These are phyloP conservation scores for Lacerta agilis DNA, from an alignment of 2,797 vertebrate species.

Conservation along the genomic window DNA sequence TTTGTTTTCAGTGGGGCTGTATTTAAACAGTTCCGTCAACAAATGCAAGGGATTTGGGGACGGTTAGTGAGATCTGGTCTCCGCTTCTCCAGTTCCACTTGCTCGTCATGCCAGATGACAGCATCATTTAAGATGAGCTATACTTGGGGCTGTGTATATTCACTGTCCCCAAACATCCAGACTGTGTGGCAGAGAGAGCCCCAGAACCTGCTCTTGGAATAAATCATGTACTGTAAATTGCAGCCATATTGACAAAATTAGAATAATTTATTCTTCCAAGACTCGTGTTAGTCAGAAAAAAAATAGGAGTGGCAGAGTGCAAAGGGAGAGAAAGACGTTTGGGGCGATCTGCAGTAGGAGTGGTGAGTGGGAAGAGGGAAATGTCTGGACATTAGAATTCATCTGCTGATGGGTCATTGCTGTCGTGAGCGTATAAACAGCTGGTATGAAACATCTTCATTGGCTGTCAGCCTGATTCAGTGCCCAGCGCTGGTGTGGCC, in stretches of 20 bases:
- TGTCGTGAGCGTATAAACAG: not conserved
- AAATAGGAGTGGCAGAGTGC: not conserved
- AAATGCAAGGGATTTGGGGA: not conserved
- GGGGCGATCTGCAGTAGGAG: not conserved
- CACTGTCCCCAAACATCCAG: not conserved
- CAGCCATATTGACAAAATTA: not conserved
- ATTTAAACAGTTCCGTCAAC: not conserved
- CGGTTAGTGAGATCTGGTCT: not conserved
- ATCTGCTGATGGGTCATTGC: not conserved
- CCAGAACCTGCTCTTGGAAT: not conserved
- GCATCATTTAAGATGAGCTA: not conserved
- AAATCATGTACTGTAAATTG: not conserved
- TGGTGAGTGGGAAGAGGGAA: not conserved
- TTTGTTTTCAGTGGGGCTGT: not conserved
- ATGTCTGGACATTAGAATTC: not conserved
- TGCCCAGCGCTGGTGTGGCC: not conserved
- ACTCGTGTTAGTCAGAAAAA: not conserved
- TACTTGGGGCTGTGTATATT: not conserved
- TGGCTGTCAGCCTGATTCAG: not conserved
- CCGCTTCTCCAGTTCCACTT: not conserved
- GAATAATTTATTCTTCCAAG: conserved; percentile 12
- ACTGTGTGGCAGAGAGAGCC: not conserved
- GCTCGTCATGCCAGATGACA: not conserved
- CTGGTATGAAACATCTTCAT: not conserved
- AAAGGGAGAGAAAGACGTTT: not conserved